Evolutionary conservation across 2,888 invertebrate species (phyloP).

Genomic region (Iphiclides podalirius): DNA sequence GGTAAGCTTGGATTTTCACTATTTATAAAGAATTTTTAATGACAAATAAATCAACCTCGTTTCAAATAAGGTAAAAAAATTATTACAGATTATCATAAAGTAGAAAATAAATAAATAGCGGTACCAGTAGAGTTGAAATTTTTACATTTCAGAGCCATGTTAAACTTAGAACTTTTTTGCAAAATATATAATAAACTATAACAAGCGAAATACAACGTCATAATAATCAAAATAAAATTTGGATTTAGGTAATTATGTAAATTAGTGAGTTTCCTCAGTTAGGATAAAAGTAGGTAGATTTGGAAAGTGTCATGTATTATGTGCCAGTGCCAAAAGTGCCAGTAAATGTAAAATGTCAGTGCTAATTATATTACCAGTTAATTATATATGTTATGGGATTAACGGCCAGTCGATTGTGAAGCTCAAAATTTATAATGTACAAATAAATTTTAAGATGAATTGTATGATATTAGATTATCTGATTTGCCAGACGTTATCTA

Average conservation of each 20-base stretch:
- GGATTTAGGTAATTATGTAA: too few relatives aligned
- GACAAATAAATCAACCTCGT: neutral
- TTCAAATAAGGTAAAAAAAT: too few relatives aligned
- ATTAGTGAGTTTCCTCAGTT: too few relatives aligned
- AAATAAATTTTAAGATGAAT: conserved; percentile 47
- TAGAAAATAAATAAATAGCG: too few relatives aligned
- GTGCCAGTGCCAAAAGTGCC: conserved; percentile 30
- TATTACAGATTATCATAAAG: too few relatives aligned
- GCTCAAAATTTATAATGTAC: conserved; percentile 74
- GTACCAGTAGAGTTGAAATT: too few relatives aligned
- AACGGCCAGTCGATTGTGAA: conserved; percentile 68
- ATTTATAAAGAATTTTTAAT: neutral
- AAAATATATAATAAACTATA: too few relatives aligned
- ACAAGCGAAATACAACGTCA: too few relatives aligned
- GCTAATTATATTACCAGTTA: conserved; percentile 39
- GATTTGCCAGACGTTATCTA: conserved; percentile 40
- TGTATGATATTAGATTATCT: conserved; percentile 48
- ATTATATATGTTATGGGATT: conserved; percentile 61
- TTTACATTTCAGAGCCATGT: too few relatives aligned
- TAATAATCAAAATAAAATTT: too few relatives aligned
- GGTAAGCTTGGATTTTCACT: neutral
- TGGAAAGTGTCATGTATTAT: conserved; percentile 11
- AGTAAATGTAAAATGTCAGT: conserved; percentile 38
- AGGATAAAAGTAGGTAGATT: neutral
- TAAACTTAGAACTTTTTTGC: too few relatives aligned